phyloP scores from a whole-genome alignment of 2,113 vertebrate genomes.

The Glareola pratincola region DNA sequence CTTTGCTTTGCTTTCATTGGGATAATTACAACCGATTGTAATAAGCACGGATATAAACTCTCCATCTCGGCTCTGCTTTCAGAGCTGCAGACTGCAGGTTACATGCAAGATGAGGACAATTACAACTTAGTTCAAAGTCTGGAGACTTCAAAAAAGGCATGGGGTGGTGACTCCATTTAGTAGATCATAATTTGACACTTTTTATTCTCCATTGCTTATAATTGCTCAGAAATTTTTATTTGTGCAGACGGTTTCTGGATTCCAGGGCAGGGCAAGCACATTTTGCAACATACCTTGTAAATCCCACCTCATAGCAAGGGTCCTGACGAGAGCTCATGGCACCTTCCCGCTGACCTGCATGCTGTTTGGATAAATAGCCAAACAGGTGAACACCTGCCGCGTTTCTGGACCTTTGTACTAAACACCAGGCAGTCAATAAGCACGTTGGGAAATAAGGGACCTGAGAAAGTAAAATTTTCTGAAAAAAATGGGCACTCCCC shows the following conservation, averaged over 20 bases:
- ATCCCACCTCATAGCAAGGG: not conserved
- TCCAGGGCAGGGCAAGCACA: not conserved
- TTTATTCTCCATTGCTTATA: not conserved
- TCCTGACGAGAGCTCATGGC: not conserved
- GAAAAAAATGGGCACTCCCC: not conserved
- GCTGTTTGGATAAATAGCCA: not conserved
- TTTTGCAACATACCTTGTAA: not conserved
- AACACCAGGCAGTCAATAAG: not conserved
- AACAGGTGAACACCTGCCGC: fast-evolving
- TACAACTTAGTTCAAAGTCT: not conserved
- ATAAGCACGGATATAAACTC: not conserved
- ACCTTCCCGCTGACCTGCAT: not conserved
- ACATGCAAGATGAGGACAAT: not conserved
- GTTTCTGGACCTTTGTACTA: not conserved
- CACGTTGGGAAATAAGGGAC: not conserved
- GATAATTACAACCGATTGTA: not conserved
- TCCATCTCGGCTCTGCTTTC: not conserved
- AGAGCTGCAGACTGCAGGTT: not conserved
- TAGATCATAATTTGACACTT: not conserved
- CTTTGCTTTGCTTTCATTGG: slow-evolving; percentile 6
- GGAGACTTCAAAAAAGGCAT: not conserved
- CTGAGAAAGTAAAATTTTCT: not conserved
- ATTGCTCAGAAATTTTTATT: not conserved
- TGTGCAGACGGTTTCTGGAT: not conserved
- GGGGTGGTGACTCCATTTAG: not conserved